These are phyloP conservation scores for Agrotis segetum DNA, from an alignment of 2,888 invertebrate genomes.

Conservation along the genomic window DNA sequence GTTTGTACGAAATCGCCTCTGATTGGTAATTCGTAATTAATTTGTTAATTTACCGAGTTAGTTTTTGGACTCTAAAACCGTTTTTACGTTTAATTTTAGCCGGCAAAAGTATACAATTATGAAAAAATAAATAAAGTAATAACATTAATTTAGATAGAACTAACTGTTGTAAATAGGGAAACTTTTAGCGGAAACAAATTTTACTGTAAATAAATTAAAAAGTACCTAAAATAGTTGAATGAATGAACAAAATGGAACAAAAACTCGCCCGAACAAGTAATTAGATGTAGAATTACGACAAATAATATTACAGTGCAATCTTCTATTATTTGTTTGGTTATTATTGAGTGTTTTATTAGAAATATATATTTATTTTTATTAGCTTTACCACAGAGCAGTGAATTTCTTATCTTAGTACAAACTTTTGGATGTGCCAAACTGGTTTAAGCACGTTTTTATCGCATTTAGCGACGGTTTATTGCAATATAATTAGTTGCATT, in stretches of 20 bases:
- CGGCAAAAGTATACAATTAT: conserved; percentile 77
- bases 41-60: conserved; percentile 60
- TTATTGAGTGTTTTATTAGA: conserved; percentile 77
- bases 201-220: conserved; percentile 84
- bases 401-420: conserved; percentile 89
- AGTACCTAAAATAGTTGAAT: conserved; percentile 81
- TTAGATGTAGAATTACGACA: conserved; percentile 81
- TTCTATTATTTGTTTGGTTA: conserved; percentile 83
- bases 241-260: conserved; percentile 88
- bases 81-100: conserved; percentile 71
- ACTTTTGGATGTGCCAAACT: conserved; percentile 89
- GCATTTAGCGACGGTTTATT: conserved; percentile 83
- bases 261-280: conserved; percentile 89
- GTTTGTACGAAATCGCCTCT: conserved; percentile 85
- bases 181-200: conserved; percentile 81
- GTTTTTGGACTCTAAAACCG: conserved; percentile 64
- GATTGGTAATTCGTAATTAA: conserved; percentile 82
- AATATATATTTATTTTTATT: conserved; percentile 84
- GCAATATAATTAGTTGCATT: conserved; percentile 79
- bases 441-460: conserved; percentile 83
- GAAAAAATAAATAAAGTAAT: conserved; percentile 72
- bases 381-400: conserved; percentile 83
- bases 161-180: conserved; percentile 87
- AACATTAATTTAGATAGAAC: conserved; percentile 83
- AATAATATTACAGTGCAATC: conserved; percentile 87